These are phyloP conservation scores for Oscheius sp. DNA, from an alignment of 2,888 invertebrate species.

Conservation along the genomic window DNA sequence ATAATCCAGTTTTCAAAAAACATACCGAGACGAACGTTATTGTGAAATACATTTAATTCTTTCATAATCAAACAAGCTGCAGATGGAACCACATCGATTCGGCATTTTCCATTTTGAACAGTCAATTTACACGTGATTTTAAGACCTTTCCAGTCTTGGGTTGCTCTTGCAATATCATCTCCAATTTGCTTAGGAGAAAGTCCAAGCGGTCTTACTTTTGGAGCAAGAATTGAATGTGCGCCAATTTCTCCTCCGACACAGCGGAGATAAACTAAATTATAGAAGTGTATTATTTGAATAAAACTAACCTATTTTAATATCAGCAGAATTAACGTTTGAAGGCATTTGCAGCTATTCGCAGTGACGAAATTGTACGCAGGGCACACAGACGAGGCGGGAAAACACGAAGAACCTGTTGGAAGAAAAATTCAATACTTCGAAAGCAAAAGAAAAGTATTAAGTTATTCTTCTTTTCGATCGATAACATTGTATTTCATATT, in stretches of 20 bases:
- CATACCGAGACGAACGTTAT: constrained; percentile 71
- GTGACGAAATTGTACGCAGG: too few relatives aligned
- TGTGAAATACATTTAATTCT: constrained; percentile 95
- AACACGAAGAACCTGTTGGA: too few relatives aligned
- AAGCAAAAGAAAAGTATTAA: too few relatives aligned
- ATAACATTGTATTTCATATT: too few relatives aligned
- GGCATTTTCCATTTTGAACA: constrained; percentile 93
- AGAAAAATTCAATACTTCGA: too few relatives aligned
- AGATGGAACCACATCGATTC: constrained; percentile 94
- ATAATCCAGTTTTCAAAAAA: not conserved
- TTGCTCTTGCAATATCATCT: constrained; percentile 99
- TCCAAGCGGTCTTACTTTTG: constrained; percentile 99
- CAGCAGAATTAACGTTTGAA: constrained; percentile 97
- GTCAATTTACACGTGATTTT: constrained; percentile 97
- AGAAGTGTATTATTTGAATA: not conserved
- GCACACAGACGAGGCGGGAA: too few relatives aligned
- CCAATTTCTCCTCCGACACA: constrained; percentile 99
- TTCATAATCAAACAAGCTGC: constrained; percentile 97
- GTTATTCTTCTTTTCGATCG: too few relatives aligned
- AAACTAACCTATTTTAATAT: constrained; percentile 90
- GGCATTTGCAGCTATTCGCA: too few relatives aligned
- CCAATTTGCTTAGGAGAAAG: constrained; percentile 99
- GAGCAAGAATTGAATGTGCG: constrained; percentile 96
- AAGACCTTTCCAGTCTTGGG: constrained; percentile 97
- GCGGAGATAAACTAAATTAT: constrained; percentile 84